Percentiles rank a stretch among this genome's conserved stretches.
phyloP scores from a whole-genome alignment of 2,113 vertebrate species.

The Leiothrix lutea region DNA sequence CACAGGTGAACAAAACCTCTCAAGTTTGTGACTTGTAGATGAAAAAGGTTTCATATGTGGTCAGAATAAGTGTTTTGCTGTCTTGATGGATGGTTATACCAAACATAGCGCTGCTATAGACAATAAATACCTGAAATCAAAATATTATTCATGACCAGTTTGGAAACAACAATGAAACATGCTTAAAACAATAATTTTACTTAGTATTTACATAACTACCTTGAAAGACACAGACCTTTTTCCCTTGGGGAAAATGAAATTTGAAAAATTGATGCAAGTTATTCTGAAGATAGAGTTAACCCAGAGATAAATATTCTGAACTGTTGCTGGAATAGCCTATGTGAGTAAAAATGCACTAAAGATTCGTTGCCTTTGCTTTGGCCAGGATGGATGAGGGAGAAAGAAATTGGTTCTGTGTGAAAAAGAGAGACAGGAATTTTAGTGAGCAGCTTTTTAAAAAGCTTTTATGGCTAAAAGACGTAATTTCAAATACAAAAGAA shows the following conservation, averaged over 20 bases:
- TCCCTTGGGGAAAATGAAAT: not conserved
- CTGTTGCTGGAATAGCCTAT: not conserved
- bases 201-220: not conserved
- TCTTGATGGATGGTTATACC: not conserved
- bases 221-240: not conserved
- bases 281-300: not conserved
- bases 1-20: not conserved
- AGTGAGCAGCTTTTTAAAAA: not conserved
- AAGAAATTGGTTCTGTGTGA: not conserved
- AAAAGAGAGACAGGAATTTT: not conserved
- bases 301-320: not conserved
- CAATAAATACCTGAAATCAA: not conserved
- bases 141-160: not conserved
- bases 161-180: not conserved
- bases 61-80: not conserved
- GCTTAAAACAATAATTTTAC: not conserved
- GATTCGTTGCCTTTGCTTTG: not conserved
- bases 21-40: not conserved
- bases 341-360: not conserved
- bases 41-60: not conserved
- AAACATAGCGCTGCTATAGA: not conserved
- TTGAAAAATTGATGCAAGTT: not conserved
- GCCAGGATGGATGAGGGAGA: not conserved
- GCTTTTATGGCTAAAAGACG: not conserved
- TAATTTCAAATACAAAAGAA: slow-evolving; percentile 27